Percentiles rank a stretch among this genome's conserved stretches.
Evolutionary conservation across 1,140 invertebrate species (phyloP).

Genomic region (Xylocopa sonorina): DNA sequence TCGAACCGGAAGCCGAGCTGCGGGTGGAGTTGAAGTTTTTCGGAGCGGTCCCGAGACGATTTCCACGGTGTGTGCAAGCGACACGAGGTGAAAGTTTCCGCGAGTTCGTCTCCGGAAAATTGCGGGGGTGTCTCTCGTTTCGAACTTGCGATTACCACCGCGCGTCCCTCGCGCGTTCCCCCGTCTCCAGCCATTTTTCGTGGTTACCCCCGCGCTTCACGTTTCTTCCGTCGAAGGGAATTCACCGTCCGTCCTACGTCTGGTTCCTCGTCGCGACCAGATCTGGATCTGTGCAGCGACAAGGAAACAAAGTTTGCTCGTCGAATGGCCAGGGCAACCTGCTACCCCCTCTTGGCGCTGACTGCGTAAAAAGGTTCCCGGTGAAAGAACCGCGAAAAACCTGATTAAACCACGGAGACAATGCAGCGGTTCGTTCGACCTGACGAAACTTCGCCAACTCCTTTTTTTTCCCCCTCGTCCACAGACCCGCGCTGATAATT

Average conservation of each 20-base stretch:
- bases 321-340: background rate
- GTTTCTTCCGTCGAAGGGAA: constrained; percentile 4
- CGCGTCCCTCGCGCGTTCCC: background rate
- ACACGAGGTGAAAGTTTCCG: constrained; percentile 54
- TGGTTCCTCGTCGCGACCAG: background rate
- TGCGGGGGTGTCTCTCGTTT: constrained; percentile 54
- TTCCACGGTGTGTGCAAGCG: constrained; percentile 15
- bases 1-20: background rate
- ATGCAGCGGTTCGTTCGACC: constrained; percentile 53
- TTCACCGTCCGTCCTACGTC: background rate
- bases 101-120: constrained; percentile 48
- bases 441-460: constrained; percentile 47
- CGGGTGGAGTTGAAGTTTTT: constrained; percentile 11
- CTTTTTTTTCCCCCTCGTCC: constrained; percentile 34
- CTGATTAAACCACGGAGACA: constrained; percentile 61
- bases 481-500: constrained; percentile 46
- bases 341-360: background rate
- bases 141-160: constrained; percentile 54
- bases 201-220: constrained; percentile 5
- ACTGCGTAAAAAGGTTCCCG: constrained; percentile 56
- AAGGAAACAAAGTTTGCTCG: constrained; percentile 60
- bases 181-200: constrained; percentile 10
- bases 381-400: constrained; percentile 60
- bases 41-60: constrained; percentile 10
- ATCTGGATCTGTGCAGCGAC: background rate